Percentiles rank a stretch among this genome's conserved stretches.
Evolutionary conservation across 1,140 invertebrate genomes (phyloP).

Genomic region (Anastrepha obliqua): DNA sequence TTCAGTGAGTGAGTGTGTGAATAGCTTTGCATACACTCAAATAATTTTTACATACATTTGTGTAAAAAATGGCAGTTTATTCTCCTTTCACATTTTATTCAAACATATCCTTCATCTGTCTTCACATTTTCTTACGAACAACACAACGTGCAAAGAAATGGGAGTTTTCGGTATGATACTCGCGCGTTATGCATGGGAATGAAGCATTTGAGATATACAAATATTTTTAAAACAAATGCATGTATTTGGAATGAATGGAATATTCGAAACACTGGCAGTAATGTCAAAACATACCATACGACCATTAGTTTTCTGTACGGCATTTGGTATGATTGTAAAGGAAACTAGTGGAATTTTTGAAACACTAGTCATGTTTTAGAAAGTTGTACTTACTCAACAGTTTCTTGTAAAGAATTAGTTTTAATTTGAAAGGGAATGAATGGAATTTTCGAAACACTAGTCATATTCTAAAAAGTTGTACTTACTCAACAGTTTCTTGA

Average conservation of each 20-base stretch:
- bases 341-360: not conserved
- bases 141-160: constrained; percentile 14
- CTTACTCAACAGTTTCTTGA: too few relatives aligned
- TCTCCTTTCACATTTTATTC: constrained; percentile 2
- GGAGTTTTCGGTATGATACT: not conserved
- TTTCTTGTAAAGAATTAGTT: not conserved
- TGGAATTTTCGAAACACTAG: not conserved
- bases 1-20: not conserved
- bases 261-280: not conserved
- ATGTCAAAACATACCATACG: not conserved
- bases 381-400: too few relatives aligned
- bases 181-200: not conserved
- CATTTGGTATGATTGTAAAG: too few relatives aligned
- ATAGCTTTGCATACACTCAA: constrained; percentile 47
- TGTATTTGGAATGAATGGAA: not conserved
- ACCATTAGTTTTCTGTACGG: too few relatives aligned
- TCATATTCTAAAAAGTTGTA: not conserved
- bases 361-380: not conserved
- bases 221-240: too few relatives aligned
- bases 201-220: too few relatives aligned
- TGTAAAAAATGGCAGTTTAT: constrained; percentile 57
- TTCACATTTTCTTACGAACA: not conserved
- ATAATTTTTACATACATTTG: constrained; percentile 54
- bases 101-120: not conserved
- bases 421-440: not conserved